A percentile compares a stretch with the other conserved stretches of the same genome.
These are phyloP conservation scores for Chloroceryle inda DNA, from an alignment of 2,797 vertebrate species.

Conservation along the genomic window DNA sequence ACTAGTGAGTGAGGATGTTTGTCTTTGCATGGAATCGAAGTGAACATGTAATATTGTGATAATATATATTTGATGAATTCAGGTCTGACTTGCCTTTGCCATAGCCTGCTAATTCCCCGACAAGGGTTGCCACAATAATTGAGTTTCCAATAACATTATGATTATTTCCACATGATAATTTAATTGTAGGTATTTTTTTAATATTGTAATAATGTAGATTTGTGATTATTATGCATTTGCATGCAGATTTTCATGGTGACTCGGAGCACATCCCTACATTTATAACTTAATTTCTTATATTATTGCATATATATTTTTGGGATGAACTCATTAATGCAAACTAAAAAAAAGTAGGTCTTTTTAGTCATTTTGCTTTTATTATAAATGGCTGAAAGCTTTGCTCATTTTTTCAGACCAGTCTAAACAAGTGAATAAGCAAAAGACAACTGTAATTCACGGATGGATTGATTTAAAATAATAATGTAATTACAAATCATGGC, in stretches of 20 bases:
- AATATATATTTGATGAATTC: conserved; percentile 99
- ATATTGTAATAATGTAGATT: conserved; percentile 99
- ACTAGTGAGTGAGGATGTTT: conserved; percentile 95
- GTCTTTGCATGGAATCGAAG: conserved; percentile 99
- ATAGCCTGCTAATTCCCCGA: conserved; percentile 99
- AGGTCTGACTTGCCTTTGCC: conserved; percentile 98
- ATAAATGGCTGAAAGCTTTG: conserved; percentile 80
- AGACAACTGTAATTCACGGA: conserved; percentile 79
- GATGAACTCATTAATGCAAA: conserved; percentile 86
- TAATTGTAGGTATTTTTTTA: conserved; percentile 99
- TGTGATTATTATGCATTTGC: conserved; percentile 98
- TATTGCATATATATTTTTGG: conserved; percentile 97
- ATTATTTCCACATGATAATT: conserved; percentile 99
- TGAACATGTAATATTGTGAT: conserved; percentile 99
- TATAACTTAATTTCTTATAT: conserved; percentile 99
- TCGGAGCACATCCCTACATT: conserved; percentile 95
- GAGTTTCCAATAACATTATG: conserved; percentile 99
- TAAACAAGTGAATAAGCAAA: conserved; percentile 78
- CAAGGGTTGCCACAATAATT: conserved; percentile 99
- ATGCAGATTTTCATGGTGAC: conserved; percentile 96
- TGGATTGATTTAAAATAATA: conserved; percentile 82
- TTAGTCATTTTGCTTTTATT: conserved; percentile 82
- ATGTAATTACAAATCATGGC: conserved; percentile 77
- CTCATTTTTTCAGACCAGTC: conserved; percentile 76
- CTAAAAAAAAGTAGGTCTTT: conserved; percentile 77